Base-by-base conservation (phyloP, 2,797 vertebrate species). In the Myotis pilosus region DNA sequence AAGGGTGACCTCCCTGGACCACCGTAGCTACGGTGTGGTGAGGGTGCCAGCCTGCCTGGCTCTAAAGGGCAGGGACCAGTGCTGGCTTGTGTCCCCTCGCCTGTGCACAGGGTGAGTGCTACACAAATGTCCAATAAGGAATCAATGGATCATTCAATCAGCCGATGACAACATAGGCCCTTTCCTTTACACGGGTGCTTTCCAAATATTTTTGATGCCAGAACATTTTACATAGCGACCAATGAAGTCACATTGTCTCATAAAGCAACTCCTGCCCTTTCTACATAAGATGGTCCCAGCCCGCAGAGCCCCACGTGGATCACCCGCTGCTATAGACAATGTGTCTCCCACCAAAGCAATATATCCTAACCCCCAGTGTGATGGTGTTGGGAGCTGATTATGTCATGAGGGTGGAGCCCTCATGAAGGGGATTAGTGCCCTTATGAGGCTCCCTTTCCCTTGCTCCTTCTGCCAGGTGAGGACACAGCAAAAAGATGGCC, bases 1-100 rank as follows among this genome's bases (percentile, higher is more conserved):
- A 17, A n/a, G 53, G 13, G 25, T 20, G 64, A 62, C n/a, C n/a
- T 0, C 22, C 1, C 10, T 60, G 12, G 3, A 6, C 3, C 23
- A 0, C 1, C 0, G 0, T 0, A 4, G n/a, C 1, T 0, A 16
- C 30, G 4, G 19, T 10, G 16, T 33, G 72, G 22, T 6, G 1
- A 7, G n/a, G 5, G 23, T 0, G 8, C 0, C 3, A 22, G 85
- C 36, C 55, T 33, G 47, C n/a, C 33, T 57, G 57, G 15, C 83
- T 36, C 33, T 41, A 10, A 30, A 82, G 33, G 30, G 4, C 51
- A 0, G 49, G 47, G 33, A 20, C 55, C 38, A 10, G n/a, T 4
- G 1, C 47, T 15, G 20, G 25, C 55, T 36, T 33, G 10, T 51
- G 51, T 53, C 60, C 89, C 41, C 41, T 79, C 5, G 0, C 72